These are phyloP conservation scores for Spongilla lacustris DNA, from an alignment of 37 sponge, comb jelly and placozoan genomes.

Conservation along the genomic window DNA sequence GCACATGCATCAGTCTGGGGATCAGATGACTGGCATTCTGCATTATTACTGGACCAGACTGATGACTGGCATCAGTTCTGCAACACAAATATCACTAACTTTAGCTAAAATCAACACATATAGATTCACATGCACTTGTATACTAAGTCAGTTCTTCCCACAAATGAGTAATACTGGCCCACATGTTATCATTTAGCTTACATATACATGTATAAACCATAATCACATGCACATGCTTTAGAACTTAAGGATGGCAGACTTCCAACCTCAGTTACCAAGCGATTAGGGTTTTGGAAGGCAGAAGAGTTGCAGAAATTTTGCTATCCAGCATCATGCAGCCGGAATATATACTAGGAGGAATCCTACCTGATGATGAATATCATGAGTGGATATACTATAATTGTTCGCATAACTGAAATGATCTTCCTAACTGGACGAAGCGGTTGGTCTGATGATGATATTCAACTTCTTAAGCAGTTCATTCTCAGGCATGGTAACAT, in stretches of 20 bases:
- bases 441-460: conserved; percentile 18
- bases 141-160: too few relatives aligned
- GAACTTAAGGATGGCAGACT: conserved; percentile 50
- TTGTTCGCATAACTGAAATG: conserved; percentile 27
- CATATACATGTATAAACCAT: too few relatives aligned
- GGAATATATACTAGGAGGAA: conserved; percentile 25
- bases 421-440: conserved; percentile 15
- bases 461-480: neutral
- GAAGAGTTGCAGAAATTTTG: conserved; percentile 41
- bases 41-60: too few relatives aligned
- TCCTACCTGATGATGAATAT: conserved; percentile 21
- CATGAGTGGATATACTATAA: conserved; percentile 27
- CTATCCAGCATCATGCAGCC: conserved; percentile 37
- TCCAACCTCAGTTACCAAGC: conserved; percentile 15
- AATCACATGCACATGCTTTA: neutral
- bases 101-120: too few relatives aligned
- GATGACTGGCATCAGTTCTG: too few relatives aligned
- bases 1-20: too few relatives aligned
- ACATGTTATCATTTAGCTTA: too few relatives aligned
- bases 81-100: too few relatives aligned
- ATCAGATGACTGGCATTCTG: too few relatives aligned
- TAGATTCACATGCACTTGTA: too few relatives aligned
- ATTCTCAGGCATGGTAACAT: conserved; percentile 42
- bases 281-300: conserved; percentile 46
- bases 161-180: too few relatives aligned